Percentiles rank a stretch among this genome's conserved stretches.
phyloP scores from a whole-genome alignment of 1,140 invertebrate species.

The Drosophila pandora region DNA sequence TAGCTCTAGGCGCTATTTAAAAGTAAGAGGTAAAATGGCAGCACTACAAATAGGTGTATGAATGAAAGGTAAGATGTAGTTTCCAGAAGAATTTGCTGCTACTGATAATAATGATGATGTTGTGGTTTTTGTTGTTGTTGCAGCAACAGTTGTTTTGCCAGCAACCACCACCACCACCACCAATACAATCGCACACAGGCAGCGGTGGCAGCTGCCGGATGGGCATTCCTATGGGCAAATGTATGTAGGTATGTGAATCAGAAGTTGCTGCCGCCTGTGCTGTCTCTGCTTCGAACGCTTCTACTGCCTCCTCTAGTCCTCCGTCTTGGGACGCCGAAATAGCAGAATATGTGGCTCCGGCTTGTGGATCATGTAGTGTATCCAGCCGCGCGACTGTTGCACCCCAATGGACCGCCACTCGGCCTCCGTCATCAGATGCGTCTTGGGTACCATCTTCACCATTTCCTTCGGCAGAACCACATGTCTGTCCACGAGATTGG shows the following conservation, averaged over 20 bases:
- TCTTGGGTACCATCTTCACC: constrained; percentile 94
- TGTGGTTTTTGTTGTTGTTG: constrained; percentile 11
- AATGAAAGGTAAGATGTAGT: background rate
- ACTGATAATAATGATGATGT: constrained; percentile 1
- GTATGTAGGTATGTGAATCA: constrained; percentile 25
- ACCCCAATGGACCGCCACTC: constrained; percentile 98
- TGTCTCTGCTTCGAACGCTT: constrained; percentile 14
- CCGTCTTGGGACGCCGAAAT: constrained; percentile 85
- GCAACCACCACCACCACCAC: constrained; percentile 35
- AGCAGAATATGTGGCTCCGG: constrained; percentile 90
- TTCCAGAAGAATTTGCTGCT: background rate
- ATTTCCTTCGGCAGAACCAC: constrained; percentile 96
- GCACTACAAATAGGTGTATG: background rate
- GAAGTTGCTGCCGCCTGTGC: constrained; percentile 6
- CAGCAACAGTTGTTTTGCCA: constrained; percentile 51
- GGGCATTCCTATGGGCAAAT: constrained; percentile 17
- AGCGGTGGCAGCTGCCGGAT: constrained; percentile 49
- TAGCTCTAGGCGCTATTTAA: constrained; percentile 34
- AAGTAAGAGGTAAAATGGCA: constrained; percentile 1
- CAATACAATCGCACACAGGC: background rate
- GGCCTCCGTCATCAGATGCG: constrained; percentile 96
- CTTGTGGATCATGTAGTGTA: constrained; percentile 98
- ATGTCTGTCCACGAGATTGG: constrained; percentile 87
- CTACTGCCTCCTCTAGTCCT: constrained; percentile 43
- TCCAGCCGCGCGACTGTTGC: constrained; percentile 97